Evolutionary conservation across 2,113 vertebrate species (phyloP).

Genomic region (Oncorhynchus nerka): DNA sequence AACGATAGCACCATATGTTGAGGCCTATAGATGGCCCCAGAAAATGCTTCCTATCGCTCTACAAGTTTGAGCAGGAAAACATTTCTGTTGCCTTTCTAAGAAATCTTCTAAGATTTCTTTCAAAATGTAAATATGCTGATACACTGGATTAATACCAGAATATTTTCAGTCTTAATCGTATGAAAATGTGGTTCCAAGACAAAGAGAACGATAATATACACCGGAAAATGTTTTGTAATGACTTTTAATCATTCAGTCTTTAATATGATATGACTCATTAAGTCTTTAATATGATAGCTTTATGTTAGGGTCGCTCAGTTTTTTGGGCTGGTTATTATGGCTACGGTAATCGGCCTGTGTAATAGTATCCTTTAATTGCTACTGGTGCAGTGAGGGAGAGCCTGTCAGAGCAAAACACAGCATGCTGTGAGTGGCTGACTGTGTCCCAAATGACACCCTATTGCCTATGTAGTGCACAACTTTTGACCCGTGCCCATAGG

Average conservation of each 20-base stretch:
- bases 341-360: slow-evolving; percentile 8
- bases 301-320: neutral
- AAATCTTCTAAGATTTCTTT: neutral
- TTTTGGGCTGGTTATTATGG: slow-evolving; percentile 1
- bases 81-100: neutral
- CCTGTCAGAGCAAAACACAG: slow-evolving; percentile 13
- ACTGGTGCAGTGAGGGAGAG: slow-evolving; percentile 3
- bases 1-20: neutral
- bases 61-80: neutral
- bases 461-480: too few species aligned
- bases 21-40: neutral
- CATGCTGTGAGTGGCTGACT: slow-evolving; percentile 8
- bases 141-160: neutral
- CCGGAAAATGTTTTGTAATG: neutral
- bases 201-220: neutral
- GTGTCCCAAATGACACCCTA: too few species aligned
- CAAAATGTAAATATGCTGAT: neutral
- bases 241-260: neutral
- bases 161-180: neutral
- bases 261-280: neutral
- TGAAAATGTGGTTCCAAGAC: neutral
- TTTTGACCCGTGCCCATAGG: too few species aligned
- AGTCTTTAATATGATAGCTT: neutral
- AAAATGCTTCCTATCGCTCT: neutral
- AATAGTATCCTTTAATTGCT: slow-evolving; percentile 39